These are phyloP conservation scores for Anagyrus pseudococci DNA, from an alignment of 2,888 invertebrate species.

Conservation along the genomic window DNA sequence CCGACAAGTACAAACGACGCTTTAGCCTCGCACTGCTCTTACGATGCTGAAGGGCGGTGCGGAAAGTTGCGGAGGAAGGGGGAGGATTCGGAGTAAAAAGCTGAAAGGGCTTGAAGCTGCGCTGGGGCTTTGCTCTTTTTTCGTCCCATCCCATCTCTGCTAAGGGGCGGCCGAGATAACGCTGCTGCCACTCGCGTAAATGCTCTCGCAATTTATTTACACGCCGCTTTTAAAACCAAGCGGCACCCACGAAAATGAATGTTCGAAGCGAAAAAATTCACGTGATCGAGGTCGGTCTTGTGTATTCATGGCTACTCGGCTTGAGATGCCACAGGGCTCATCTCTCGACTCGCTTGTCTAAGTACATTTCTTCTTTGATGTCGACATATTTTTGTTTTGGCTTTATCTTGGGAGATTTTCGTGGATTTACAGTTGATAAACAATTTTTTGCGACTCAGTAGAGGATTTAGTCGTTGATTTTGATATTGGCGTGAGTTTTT, in stretches of 20 bases:
- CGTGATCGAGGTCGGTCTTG: background rate
- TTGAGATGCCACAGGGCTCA: background rate
- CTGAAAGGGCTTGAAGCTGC: too few species aligned
- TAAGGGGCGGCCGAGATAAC: background rate
- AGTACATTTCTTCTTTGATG: background rate
- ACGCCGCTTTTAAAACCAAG: conserved; percentile 17
- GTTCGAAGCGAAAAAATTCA: background rate
- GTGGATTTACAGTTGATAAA: too few species aligned
- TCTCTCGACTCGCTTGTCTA: background rate
- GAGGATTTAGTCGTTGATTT: too few species aligned
- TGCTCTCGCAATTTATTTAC: conserved; percentile 29
- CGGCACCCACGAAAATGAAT: conserved; percentile 4
- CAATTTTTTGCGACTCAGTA: too few species aligned
- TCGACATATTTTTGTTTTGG: background rate
- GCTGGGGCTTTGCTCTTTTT: conserved; percentile 2
- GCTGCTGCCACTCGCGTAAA: too few species aligned
- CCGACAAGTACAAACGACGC: conserved; percentile 30
- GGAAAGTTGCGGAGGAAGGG: background rate
- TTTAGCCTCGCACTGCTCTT: too few species aligned
- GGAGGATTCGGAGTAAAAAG: background rate
- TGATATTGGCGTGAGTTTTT: too few species aligned
- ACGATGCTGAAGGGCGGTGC: too few species aligned
- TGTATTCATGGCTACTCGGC: background rate
- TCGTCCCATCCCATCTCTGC: conserved; percentile 18
- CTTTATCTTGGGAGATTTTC: background rate